Base-by-base conservation (phyloP, 2,888 invertebrate species). In the Eristalinus aeneus region DNA sequence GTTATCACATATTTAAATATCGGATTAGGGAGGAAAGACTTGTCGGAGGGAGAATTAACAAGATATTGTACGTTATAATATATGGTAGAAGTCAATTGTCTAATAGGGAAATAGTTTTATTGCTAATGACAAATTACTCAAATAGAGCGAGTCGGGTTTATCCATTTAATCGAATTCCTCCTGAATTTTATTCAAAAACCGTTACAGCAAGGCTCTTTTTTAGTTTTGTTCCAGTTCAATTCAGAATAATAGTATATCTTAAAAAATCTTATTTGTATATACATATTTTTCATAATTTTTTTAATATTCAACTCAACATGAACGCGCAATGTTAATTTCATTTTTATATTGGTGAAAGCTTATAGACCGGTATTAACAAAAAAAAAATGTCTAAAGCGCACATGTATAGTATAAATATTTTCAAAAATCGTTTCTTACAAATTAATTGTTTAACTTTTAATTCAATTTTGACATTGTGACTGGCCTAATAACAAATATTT, bases 1-100 rank as follows among this genome's bases (percentile, higher is more conserved):
- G 76, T 67, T 82, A 82, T 82, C 82, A 78, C 82, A 82, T 77
- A 77, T 61, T 77, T 67, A 54, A 73, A 11, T 56, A 63, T 56
- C 16, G 6, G n/a, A 46, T 64, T 39, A 69, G 61, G 54, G 65
- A 22, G 22, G 68, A 31, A 6, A 61, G 23, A 32, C n/a, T 82
- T 22, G 54, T 68, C 31, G 6, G 9, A 11, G 34, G 22, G 16
- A 11, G 58, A 58, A 54, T 64, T 10, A 22, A 54, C 5, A 0
- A 12, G 32, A 27, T 12, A 0, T 54, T 32, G 12, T 20, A 36
- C 20, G 63, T 22, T 34, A 10, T 20, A 11, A 56, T 23, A 22
- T 23, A 56, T 56, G 56, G 10, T 23, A 23, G 12, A 5, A 22
- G 12, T 56, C 1, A 4, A 5, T 27, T 23, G 3, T 39, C 4